A percentile compares a stretch with the other conserved stretches of the same genome.
These are phyloP conservation scores for Mus pahari DNA, from an alignment of 2,113 vertebrate species.

Conservation along the genomic window DNA sequence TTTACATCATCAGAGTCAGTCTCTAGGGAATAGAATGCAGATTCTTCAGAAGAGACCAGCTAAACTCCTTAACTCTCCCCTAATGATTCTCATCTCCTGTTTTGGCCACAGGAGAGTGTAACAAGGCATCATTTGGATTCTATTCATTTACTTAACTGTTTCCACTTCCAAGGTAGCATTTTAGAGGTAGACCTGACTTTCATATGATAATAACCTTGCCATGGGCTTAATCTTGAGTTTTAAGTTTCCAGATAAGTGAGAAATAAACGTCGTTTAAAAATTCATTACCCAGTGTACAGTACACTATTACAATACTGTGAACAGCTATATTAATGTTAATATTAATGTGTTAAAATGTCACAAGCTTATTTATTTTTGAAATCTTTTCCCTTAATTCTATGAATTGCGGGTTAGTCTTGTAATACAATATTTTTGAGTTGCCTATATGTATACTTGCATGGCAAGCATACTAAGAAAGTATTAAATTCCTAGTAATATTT, in stretches of 20 bases:
- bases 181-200: background rate
- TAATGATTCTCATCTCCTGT: no score
- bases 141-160: background rate
- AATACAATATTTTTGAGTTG: background rate
- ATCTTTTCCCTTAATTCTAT: background rate
- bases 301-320: background rate
- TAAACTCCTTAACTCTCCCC: background rate
- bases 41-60: background rate
- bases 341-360: background rate
- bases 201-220: background rate
- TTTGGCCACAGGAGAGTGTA: no score
- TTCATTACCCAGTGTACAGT: background rate
- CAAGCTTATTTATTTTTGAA: constrained; percentile 20
- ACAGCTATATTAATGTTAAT: background rate
- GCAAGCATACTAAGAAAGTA: background rate
- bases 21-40: fast-evolving
- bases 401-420: background rate
- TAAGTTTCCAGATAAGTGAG: background rate
- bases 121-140: background rate
- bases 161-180: background rate
- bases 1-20: background rate
- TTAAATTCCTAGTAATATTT: background rate
- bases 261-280: background rate
- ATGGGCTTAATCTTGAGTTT: background rate
- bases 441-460: background rate